Evolutionary conservation across 2,888 invertebrate genomes (phyloP), one percentile per base, ranked within the genome.

Genomic region (Phyllotreta striolata): DNA sequence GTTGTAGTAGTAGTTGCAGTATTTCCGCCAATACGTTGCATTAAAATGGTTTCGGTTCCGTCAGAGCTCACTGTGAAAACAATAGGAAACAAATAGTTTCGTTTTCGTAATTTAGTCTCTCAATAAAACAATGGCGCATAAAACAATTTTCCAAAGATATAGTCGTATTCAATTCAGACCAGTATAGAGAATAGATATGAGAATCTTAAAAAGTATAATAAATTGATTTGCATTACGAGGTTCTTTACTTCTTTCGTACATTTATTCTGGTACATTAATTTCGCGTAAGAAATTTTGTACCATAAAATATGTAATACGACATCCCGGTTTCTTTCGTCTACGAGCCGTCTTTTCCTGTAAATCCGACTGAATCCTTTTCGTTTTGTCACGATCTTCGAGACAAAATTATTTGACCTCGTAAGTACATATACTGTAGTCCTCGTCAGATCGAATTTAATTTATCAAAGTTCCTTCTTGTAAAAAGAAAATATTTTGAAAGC

Each of bases 21-120:
- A 46, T 75, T 76, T 9, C 76, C 74, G 9, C 73, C 76, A 24
- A 77, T 68, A 44, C 70, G 72, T 71, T 77, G 76, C 77, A 78
- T 75, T 44, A 75, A 69, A 57, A 77, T 76, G 7, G 72, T 68
- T 64, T 78, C 78, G 40, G 67, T 68, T 13, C 68, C 67, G 61
- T 74, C 72, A 40, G 66, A 70, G 60, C 67, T 73, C 59, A 60
- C 69, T 69, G 67, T 24, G 24, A 24, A 47, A 69, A 69, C 35
- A 58, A 58, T 60, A 41, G n/a, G 49, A 47, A 10, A 55, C 38
- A 8, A 37, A 8, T 13, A 13, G 37, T 38, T 39, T 1, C 37
- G 47, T 37, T 38, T 44, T 61, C 24, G 24, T 24, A 24, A 24
- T 24, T 24, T 24, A 24, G 24, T 24, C 24, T 24, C 24, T 24